Evolutionary conservation across 2,888 invertebrate genomes (phyloP), one percentile per base, ranked within the genome.

Genomic region (Mechanitis messenoides): DNA sequence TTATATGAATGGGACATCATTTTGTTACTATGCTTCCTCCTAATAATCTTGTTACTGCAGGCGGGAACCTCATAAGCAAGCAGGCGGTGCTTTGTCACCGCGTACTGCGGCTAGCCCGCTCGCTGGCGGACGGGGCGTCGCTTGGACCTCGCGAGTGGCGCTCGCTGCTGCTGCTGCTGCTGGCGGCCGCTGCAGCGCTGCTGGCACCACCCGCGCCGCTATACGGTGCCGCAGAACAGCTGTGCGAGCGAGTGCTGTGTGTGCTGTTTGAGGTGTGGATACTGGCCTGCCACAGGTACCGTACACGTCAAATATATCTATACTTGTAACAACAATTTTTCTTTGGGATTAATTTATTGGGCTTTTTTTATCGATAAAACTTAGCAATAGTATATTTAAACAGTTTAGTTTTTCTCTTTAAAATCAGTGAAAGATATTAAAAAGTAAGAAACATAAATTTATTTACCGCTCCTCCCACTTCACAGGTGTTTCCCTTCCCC

Each of bases 81-180:
- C 98, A 98, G 88, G 98, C 98, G 0, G 95, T 98, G 3, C 91
- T 97, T 0, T 98, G 97, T 82, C 97, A 98, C 84, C 93, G 97
- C 66, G 97, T 98, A 12, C 87, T 98, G 50, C 92, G 97, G 42
- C 94, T 96, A 3, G 90, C 97, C 0, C 96, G 97, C 74, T 93
- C 95, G 73, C 93, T 90, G 20, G 90, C 84, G 1, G 87, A 80
- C 55, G 75, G 82, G 47, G 90, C 85, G 0, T 72, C 75, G 28
- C 91, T 98, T 72, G 95, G 96, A 57, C 91, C 95, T 31, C 95
- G 95, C 71, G 97, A 98, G 6, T 99, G 98, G 98, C 95, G 97
- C 76, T 92, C 96, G 1, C 83, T 98, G 46, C 90, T 98, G 56
- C 87, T 97, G 63, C 96, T 98, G 84, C 91, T 98, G 68, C 90